Conservation (phyloP, 2,797 vertebrate species). For the Hydrophis major region DNA sequence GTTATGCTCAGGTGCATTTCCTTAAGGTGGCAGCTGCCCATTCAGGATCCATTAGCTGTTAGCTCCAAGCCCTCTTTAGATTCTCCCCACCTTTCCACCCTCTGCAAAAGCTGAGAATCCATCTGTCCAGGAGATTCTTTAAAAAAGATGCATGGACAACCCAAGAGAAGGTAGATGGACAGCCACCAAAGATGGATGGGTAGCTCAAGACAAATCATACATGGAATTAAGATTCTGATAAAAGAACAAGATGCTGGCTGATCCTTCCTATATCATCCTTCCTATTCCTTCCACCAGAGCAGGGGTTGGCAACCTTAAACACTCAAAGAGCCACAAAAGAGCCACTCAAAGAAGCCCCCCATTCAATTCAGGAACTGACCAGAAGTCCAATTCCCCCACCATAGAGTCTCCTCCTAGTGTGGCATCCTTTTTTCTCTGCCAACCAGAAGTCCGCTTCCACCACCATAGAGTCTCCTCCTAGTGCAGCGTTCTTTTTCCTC, state of each 20-base stretch:
- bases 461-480: too few relatives aligned
- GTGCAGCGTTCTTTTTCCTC: too few relatives aligned
- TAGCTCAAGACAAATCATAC: background rate
- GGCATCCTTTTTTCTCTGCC: too few relatives aligned
- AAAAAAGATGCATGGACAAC: background rate
- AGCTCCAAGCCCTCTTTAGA: too few relatives aligned
- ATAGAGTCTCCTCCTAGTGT: too few relatives aligned
- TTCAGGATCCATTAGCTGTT: background rate
- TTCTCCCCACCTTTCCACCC: background rate
- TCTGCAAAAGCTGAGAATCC: background rate
- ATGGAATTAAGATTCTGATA: background rate
- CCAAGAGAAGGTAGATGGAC: background rate
- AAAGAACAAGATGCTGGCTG: background rate
- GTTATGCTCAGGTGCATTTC: background rate
- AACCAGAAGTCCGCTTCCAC: too few relatives aligned
- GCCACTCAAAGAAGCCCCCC: too few relatives aligned
- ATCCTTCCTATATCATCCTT: background rate
- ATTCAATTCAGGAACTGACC: too few relatives aligned
- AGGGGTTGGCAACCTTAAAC: too few relatives aligned
- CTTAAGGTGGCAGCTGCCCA: background rate
- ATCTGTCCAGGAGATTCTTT: background rate
- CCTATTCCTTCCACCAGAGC: background rate
- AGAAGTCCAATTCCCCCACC: too few relatives aligned
- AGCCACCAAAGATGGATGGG: too few relatives aligned
- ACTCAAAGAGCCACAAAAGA: too few relatives aligned